These are phyloP conservation scores for Setophaga petechia DNA, from an alignment of 2,113 vertebrate species.

Conservation along the genomic window DNA sequence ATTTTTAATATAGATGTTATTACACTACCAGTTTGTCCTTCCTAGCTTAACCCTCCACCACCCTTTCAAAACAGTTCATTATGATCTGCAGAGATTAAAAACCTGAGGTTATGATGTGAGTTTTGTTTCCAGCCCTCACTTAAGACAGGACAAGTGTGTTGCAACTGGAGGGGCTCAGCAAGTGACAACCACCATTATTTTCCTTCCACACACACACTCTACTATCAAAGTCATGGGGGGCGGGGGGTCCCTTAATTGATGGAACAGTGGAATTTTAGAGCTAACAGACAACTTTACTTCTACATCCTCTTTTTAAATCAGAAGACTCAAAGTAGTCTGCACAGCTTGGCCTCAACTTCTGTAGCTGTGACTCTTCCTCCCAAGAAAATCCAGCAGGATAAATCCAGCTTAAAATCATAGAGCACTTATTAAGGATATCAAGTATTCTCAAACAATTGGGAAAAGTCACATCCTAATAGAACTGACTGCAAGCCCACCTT, in stretches of 20 bases:
- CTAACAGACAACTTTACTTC: background rate
- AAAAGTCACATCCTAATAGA: background rate
- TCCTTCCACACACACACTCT: background rate
- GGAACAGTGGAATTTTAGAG: background rate
- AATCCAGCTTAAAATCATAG: background rate
- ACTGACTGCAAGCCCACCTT: background rate
- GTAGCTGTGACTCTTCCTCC: background rate
- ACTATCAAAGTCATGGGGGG: background rate
- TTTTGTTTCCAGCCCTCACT: background rate
- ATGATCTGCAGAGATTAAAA: conserved; percentile 18
- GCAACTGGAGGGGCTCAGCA: background rate
- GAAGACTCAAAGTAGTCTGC: background rate
- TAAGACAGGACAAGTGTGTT: background rate
- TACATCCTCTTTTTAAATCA: background rate
- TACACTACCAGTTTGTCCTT: conserved; percentile 29
- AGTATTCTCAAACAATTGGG: background rate
- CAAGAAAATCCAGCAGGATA: background rate
- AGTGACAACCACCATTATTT: background rate
- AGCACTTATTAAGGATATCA: background rate
- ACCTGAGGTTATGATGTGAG: background rate
- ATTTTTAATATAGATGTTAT: conserved; percentile 38
- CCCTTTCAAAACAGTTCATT: conserved; percentile 2
- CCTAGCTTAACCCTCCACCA: conserved; percentile 26
- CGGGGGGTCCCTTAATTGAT: background rate
- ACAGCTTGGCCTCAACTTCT: background rate